Evolutionary conservation across 1,140 invertebrate species (phyloP).

Genomic region (Lucilia cuprina): DNA sequence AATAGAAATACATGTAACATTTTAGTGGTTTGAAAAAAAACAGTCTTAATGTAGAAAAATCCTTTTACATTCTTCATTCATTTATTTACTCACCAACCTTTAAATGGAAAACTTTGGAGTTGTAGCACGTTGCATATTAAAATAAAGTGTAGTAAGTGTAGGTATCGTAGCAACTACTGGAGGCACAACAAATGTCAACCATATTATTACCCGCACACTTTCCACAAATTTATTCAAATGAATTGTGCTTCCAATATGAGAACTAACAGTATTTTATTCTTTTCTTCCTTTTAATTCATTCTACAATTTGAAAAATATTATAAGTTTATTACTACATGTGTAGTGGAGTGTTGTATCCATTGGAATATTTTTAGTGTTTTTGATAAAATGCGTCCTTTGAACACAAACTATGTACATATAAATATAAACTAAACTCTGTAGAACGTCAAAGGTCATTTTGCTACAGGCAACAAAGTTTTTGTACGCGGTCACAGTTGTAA

Average conservation of each 20-base stretch:
- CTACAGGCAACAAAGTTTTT: background rate
- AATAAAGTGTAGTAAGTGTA: background rate
- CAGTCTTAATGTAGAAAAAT: background rate
- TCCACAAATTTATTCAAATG: slow-evolving; percentile 31
- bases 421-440: background rate
- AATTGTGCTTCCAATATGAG: slow-evolving; percentile 18
- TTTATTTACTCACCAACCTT: too few relatives aligned
- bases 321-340: background rate
- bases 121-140: background rate
- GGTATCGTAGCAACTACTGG: slow-evolving; percentile 1
- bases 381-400: background rate
- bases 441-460: slow-evolving; percentile 1
- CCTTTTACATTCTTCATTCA: background rate
- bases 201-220: background rate
- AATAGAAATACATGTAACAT: too few relatives aligned
- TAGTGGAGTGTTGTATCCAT: background rate
- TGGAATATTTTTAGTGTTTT: background rate
- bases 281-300: background rate
- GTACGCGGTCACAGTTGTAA: background rate
- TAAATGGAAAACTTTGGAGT: background rate
- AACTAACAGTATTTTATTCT: background rate
- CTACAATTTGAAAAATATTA: background rate
- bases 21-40: background rate
- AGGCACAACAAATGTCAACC: slow-evolving; percentile 16
- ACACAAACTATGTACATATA: background rate